These are phyloP conservation scores for Spheniscus humboldti DNA, from an alignment of 2,797 vertebrate species.

Conservation along the genomic window DNA sequence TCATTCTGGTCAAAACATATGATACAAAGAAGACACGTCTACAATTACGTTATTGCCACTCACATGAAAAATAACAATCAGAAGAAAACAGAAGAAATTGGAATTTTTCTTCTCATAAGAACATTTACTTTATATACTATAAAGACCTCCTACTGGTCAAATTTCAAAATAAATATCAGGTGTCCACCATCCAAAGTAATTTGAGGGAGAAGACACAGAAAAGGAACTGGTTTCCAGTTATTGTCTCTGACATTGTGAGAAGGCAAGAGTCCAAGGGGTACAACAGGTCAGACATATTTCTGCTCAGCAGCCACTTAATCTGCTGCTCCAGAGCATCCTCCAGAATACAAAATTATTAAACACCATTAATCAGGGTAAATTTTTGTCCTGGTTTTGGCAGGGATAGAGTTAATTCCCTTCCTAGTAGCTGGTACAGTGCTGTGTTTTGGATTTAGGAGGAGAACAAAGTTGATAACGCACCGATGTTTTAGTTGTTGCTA, in stretches of 20 bases:
- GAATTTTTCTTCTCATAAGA: background rate
- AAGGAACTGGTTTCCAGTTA: background rate
- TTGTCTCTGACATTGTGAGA: background rate
- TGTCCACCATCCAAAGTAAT: background rate
- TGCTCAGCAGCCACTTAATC: background rate
- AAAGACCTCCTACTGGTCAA: background rate
- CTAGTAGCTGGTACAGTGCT: too few relatives aligned
- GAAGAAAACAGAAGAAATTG: background rate
- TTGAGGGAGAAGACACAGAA: background rate
- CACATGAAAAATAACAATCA: background rate
- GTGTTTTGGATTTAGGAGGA: too few relatives aligned
- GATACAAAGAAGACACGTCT: background rate
- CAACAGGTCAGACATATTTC: background rate
- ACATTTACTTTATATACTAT: background rate
- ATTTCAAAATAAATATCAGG: background rate
- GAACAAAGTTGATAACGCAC: too few relatives aligned
- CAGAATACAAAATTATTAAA: background rate
- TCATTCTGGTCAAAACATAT: background rate
- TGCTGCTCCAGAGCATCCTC: background rate
- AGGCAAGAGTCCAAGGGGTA: background rate
- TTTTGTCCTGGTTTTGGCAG: too few relatives aligned
- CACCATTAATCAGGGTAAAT: background rate
- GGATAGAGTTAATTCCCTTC: too few relatives aligned
- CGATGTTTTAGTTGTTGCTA: too few relatives aligned
- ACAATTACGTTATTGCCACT: background rate